A percentile compares a stretch with the other conserved stretches of the same genome.
Conservation (phyloP, 2,113 vertebrate species). For the Benitochromis conjunctus region DNA sequence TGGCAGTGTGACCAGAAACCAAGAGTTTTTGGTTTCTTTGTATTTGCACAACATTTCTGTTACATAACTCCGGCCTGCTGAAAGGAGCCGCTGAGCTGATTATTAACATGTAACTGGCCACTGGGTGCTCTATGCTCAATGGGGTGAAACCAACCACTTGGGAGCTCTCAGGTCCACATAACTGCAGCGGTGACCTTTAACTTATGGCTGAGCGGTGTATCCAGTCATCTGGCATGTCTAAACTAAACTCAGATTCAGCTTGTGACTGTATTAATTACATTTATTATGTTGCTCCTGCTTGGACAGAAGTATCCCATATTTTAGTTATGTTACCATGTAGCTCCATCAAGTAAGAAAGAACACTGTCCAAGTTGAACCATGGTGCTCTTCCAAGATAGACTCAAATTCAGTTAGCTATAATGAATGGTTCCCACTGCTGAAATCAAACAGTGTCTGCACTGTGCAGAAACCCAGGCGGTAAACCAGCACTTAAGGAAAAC, state of each 20-base stretch:
- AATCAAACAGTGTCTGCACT: background rate
- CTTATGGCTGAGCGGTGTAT: constrained; percentile 6
- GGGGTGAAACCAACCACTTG: constrained; percentile 37
- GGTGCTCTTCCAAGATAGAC: background rate
- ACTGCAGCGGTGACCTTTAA: constrained; percentile 69
- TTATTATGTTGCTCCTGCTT: background rate
- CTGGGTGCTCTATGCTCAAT: constrained; percentile 49
- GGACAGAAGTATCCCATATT: background rate
- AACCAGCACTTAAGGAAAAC: background rate
- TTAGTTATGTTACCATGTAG: background rate
- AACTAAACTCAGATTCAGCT: constrained; percentile 20
- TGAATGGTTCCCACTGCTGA: background rate
- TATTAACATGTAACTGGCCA: constrained; percentile 63
- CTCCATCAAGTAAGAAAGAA: background rate
- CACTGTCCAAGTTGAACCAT: background rate
- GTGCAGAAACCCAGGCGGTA: background rate
- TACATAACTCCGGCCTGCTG: background rate
- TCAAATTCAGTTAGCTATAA: background rate
- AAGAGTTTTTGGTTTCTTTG: background rate
- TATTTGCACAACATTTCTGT: background rate
- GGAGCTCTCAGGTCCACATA: constrained; percentile 12
- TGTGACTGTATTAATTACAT: background rate
- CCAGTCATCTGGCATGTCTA: constrained; percentile 22
- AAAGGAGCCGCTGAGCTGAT: constrained; percentile 53
- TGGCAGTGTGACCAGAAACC: background rate